Evolutionary conservation across 1,140 invertebrate genomes (phyloP), one percentile per base, ranked within the genome.

Genomic region (Pomacea maculata): DNA sequence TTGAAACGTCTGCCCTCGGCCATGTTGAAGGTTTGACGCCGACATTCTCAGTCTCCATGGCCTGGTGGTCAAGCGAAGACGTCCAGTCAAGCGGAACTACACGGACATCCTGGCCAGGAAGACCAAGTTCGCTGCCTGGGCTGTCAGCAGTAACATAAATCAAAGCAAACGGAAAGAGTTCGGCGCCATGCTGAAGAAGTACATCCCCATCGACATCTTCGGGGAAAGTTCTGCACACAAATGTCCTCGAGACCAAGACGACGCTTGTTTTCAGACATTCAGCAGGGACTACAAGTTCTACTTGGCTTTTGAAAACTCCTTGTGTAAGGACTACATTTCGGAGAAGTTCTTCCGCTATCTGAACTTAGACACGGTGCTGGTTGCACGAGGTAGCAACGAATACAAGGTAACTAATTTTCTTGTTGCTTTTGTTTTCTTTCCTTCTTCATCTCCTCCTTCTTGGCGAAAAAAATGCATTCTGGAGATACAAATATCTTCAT

Each of bases 311-410:
- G 83, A 86, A 73, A 84, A 83, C 74, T 63, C 70, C 57, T 82
- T 80, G 68, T 86, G 83, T 67, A 63, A 72, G 15, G 83, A 86
- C 65, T 86, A 86, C 77, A 73, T 84, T 63, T 82, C 85, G 29
- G 85, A 86, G 70, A 84, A 84, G 70, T 83, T 86, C 65, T 84
- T 83, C 76, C 45, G 75, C 67, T 83, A 83, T 25, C 34, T 80
- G 0, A 70, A 83, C 34, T 52, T 57, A 63, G 71, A 85, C 0
- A 96, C 97, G 77, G 97, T 98, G 57, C 97, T 98, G 96, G 97
- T 97, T 2, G 97, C 80, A 9, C 74, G 95, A 65, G 95, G 95
- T 0, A 94, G 70, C 19, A 70, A 75, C 88, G 72, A 83, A 17
- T 87, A 90, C 29, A 55, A 65, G 61, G 75, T 76, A 1, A 61